A percentile compares a stretch with the other conserved stretches of the same genome.
Evolutionary conservation across 2,113 vertebrate genomes (phyloP).

Genomic region (Cyanoramphus novaezelandiae): DNA sequence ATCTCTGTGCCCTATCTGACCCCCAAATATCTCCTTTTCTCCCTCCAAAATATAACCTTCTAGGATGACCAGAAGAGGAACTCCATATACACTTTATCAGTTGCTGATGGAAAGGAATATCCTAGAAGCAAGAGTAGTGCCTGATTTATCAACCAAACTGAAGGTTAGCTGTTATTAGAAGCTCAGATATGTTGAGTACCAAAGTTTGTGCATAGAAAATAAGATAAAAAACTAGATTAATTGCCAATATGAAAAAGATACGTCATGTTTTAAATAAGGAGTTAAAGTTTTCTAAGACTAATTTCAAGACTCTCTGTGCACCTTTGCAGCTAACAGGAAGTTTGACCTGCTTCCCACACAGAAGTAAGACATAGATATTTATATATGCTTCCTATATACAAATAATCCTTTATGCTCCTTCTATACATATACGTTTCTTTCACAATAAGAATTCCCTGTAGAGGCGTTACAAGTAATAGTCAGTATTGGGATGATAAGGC

Average conservation of each 20-base stretch:
- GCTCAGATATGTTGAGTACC: background rate
- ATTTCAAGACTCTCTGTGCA: background rate
- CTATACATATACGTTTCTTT: background rate
- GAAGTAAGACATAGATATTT: accelerated
- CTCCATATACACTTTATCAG: too few species aligned
- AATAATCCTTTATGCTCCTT: background rate
- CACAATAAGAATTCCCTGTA: background rate
- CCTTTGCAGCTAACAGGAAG: background rate
- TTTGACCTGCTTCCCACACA: background rate
- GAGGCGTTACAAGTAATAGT: too few species aligned
- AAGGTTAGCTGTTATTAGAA: background rate
- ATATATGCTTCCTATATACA: background rate
- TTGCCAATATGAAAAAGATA: background rate
- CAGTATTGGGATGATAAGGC: background rate
- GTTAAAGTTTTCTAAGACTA: background rate
- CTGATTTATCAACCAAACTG: background rate
- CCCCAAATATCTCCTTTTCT: background rate
- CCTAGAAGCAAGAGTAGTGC: background rate
- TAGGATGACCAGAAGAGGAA: background rate
- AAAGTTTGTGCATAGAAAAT: background rate
- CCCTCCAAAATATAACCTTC: background rate
- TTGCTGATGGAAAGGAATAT: background rate
- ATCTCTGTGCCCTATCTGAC: background rate
- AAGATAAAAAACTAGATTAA: background rate
- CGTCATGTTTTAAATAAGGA: background rate